Conservation (phyloP, 2,888 invertebrate genomes). For the Stenodera caucasica region DNA sequence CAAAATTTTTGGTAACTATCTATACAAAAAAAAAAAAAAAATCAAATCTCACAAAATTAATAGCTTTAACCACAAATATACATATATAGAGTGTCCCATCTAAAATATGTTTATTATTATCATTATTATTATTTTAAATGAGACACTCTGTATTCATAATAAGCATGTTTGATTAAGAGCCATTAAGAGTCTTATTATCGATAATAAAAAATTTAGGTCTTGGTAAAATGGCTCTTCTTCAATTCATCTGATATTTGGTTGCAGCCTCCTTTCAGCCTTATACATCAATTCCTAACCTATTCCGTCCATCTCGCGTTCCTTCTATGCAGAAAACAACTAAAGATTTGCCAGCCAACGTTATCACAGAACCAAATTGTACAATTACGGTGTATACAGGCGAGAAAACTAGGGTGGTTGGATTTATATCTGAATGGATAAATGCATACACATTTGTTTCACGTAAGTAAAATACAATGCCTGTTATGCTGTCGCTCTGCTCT, state of each 20-base stretch:
- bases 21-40: too few species aligned
- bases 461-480: conserved; percentile 57
- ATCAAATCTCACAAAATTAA: too few species aligned
- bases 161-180: background rate
- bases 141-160: too few species aligned
- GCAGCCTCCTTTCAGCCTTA: conserved; percentile 46
- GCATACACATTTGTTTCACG: conserved; percentile 69
- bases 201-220: conserved; percentile 14
- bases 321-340: conserved; percentile 46
- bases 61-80: too few species aligned
- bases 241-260: conserved; percentile 41
- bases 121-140: too few species aligned
- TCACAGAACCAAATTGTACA: conserved; percentile 57
- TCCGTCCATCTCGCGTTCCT: conserved; percentile 43
- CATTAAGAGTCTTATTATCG: background rate
- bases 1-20: background rate
- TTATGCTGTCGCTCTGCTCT: conserved; percentile 5
- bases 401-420: conserved; percentile 62
- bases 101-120: too few species aligned
- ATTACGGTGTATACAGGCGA: conserved; percentile 56
- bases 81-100: too few species aligned
- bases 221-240: conserved; percentile 15
- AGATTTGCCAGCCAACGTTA: conserved; percentile 53
- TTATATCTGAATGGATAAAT: conserved; percentile 71
- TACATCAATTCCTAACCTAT: conserved; percentile 44